Conservation (phyloP, 2,797 vertebrate genomes). For the Pseudochirops cupreus region DNA sequence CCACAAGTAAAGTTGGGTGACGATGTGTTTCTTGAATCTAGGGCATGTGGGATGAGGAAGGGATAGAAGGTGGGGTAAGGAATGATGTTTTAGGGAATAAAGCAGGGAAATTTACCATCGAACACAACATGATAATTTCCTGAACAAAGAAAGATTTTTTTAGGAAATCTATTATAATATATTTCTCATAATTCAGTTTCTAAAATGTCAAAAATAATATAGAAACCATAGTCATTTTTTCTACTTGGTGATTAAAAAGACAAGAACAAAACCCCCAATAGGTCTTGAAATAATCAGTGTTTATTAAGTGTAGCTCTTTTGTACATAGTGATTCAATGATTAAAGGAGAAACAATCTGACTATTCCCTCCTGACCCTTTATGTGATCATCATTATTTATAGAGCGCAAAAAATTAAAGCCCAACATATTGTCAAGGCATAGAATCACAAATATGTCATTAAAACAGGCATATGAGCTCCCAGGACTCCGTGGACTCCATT, state of each 20-base stretch:
- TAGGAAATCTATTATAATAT: slow-evolving; percentile 27
- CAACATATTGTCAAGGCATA: not conserved
- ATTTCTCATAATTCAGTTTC: slow-evolving; percentile 41
- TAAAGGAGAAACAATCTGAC: slow-evolving; percentile 51
- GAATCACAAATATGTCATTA: slow-evolving; percentile 47
- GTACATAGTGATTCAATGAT: slow-evolving; percentile 22
- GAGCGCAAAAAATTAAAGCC: slow-evolving; percentile 54
- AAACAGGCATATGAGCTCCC: slow-evolving; percentile 25
- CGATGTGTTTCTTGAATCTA: not conserved
- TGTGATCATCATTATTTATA: slow-evolving; percentile 39
- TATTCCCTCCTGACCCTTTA: not conserved
- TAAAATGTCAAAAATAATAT: slow-evolving; percentile 28
- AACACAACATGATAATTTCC: not conserved
- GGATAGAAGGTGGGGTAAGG: not conserved
- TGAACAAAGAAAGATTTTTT: slow-evolving; percentile 9
- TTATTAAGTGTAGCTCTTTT: slow-evolving; percentile 46
- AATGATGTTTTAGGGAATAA: slow-evolving; percentile 13
- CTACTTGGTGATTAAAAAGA: slow-evolving; percentile 15
- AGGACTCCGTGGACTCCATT: slow-evolving; percentile 19
- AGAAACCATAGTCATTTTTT: not conserved
- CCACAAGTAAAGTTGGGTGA: not conserved
- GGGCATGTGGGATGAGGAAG: not conserved
- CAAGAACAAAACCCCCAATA: slow-evolving; percentile 13
- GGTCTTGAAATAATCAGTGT: slow-evolving; percentile 48
- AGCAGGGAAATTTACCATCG: not conserved